phyloP scores from a whole-genome alignment of 2,113 vertebrate species.

The Tretioscincus oriximinensis region DNA sequence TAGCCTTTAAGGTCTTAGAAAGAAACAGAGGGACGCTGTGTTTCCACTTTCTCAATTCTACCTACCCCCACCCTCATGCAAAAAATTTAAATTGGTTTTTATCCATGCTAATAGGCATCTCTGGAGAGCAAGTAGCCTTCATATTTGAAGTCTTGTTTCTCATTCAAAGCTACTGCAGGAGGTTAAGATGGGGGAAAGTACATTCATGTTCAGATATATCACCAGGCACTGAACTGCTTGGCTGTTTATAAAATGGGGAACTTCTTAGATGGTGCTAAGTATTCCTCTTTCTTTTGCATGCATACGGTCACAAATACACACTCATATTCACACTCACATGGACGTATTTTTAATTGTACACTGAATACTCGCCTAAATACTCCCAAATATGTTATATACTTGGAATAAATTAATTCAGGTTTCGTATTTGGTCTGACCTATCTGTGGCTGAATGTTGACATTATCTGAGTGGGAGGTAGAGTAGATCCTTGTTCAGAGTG shows the following conservation, averaged over 20 bases:
- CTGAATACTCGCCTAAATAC: background rate
- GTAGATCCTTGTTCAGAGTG: background rate
- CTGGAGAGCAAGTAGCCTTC: constrained; percentile 39
- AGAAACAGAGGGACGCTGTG: constrained; percentile 28
- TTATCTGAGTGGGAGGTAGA: background rate
- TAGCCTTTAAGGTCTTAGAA: constrained; percentile 40
- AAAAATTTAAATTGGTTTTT: constrained; percentile 29
- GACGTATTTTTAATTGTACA: too few species aligned
- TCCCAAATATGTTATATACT: background rate
- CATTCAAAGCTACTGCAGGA: constrained; percentile 20
- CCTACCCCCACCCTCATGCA: constrained; percentile 24
- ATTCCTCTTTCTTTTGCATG: background rate
- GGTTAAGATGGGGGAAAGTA: constrained; percentile 14
- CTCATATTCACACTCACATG: too few species aligned
- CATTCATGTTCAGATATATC: constrained; percentile 15
- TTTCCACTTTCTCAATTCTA: constrained; percentile 37
- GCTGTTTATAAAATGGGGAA: constrained; percentile 9
- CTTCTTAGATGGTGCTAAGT: background rate
- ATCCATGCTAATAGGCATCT: constrained; percentile 46
- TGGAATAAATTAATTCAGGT: background rate
- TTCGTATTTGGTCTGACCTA: constrained; percentile 2
- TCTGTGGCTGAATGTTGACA: background rate
- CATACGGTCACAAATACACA: too few species aligned
- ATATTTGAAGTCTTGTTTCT: constrained; percentile 30
- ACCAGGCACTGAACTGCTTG: constrained; percentile 6